These are phyloP conservation scores for Microctenopoma steveboyesi DNA, from an alignment of 2,797 vertebrate genomes.

Conservation along the genomic window DNA sequence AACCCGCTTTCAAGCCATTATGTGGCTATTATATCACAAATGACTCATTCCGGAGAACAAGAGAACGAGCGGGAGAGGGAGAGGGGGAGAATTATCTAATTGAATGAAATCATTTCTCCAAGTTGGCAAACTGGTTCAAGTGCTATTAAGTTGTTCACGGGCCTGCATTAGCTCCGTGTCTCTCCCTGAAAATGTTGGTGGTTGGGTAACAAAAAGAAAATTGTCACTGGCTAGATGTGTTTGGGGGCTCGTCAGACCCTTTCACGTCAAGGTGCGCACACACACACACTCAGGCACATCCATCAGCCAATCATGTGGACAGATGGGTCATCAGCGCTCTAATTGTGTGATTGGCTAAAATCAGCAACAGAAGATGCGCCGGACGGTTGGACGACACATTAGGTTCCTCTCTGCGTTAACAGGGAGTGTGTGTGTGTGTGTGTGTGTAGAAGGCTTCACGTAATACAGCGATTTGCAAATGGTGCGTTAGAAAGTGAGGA, in stretches of 20 bases:
- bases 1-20: constrained; percentile 72
- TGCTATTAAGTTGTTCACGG: constrained; percentile 78
- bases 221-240: constrained; percentile 66
- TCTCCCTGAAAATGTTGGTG: constrained; percentile 56
- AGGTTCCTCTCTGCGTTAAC: constrained; percentile 96
- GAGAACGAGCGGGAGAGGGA: constrained; percentile 53
- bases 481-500: background rate
- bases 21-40: constrained; percentile 78
- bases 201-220: constrained; percentile 71
- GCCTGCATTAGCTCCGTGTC: constrained; percentile 63
- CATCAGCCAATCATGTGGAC: constrained; percentile 83
- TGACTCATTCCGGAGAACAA: constrained; percentile 76
- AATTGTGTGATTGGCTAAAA: constrained; percentile 99
- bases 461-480: constrained; percentile 17
- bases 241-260: constrained; percentile 59
- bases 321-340: constrained; percentile 99
- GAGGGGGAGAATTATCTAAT: constrained; percentile 88
- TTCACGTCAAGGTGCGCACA: constrained; percentile 20
- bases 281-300: constrained; percentile 36
- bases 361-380: constrained; percentile 93
- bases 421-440: constrained; percentile 80
- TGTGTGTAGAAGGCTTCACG: constrained; percentile 11
- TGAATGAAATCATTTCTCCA: constrained; percentile 90
- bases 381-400: constrained; percentile 98
- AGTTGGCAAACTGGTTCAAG: constrained; percentile 89